Evolutionary conservation across 2,113 vertebrate genomes (phyloP).

Genomic region (Platycercus adscitus): DNA sequence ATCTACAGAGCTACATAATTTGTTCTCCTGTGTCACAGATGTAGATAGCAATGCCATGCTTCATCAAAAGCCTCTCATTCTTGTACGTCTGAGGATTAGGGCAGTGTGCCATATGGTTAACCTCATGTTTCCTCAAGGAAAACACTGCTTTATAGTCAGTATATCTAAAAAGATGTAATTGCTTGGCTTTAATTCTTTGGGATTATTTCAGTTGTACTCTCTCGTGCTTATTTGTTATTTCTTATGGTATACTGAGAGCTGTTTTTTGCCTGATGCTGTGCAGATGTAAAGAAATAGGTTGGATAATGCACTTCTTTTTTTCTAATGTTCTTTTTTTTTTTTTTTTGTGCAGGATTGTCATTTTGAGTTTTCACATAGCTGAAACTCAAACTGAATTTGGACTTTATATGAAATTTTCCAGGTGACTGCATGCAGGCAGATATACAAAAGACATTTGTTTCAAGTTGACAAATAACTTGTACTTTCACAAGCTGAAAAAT

Average conservation of each 20-base stretch:
- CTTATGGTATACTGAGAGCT: background rate
- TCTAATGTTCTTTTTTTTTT: background rate
- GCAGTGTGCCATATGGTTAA: slow-evolving; percentile 57
- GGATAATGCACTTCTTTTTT: background rate
- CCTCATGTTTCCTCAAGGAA: slow-evolving; percentile 39
- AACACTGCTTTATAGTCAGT: slow-evolving; percentile 19
- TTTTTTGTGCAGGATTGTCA: background rate
- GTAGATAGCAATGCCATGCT: background rate
- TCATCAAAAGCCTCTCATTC: background rate
- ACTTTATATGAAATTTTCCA: background rate
- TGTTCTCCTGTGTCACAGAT: background rate
- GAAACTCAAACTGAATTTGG: background rate
- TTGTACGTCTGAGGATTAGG: slow-evolving; percentile 38
- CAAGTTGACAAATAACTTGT: background rate
- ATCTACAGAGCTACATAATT: background rate
- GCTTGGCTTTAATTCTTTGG: slow-evolving; percentile 31
- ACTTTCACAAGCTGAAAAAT: background rate
- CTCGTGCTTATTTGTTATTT: slow-evolving; percentile 32
- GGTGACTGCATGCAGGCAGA: background rate
- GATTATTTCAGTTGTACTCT: slow-evolving; percentile 33
- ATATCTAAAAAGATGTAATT: slow-evolving; percentile 27
- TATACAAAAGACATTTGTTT: background rate
- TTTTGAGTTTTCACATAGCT: background rate
- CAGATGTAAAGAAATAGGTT: background rate
- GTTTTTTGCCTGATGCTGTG: slow-evolving; percentile 26